phyloP scores from a whole-genome alignment of 1,140 invertebrate genomes.

The Bombus confusus region DNA sequence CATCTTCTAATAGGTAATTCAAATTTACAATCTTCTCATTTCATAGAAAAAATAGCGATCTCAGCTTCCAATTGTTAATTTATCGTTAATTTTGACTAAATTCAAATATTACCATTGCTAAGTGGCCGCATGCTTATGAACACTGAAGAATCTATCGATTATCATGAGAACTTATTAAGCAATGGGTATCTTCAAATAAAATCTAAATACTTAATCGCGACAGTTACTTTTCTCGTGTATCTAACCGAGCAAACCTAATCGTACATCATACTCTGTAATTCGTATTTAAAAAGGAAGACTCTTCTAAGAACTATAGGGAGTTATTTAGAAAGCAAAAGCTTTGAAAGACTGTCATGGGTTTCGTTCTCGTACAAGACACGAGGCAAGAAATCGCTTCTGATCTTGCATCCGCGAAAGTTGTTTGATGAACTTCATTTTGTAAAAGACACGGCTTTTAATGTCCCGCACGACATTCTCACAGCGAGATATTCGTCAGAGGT shows the following conservation, averaged over 20 bases:
- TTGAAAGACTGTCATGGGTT: background rate
- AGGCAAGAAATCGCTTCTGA: background rate
- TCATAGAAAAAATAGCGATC: too few relatives aligned
- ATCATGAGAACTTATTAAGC: too few relatives aligned
- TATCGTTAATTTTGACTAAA: too few relatives aligned
- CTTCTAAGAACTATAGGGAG: too few relatives aligned
- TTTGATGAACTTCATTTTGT: constrained; percentile 34
- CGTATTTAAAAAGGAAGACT: background rate
- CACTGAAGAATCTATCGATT: too few relatives aligned
- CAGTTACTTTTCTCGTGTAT: background rate
- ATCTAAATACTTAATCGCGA: background rate
- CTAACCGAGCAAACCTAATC: too few relatives aligned
- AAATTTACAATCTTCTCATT: too few relatives aligned
- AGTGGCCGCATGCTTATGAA: too few relatives aligned
- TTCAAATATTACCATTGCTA: too few relatives aligned
- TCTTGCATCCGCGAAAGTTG: background rate
- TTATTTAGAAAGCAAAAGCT: background rate
- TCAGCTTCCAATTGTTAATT: too few relatives aligned
- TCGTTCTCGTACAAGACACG: background rate
- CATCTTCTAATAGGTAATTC: too few relatives aligned
- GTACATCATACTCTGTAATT: too few relatives aligned
- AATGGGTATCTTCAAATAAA: background rate
- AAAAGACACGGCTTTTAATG: constrained; percentile 33
- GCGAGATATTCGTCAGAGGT: constrained; percentile 32
- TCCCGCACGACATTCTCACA: background rate